Base-by-base conservation (phyloP, 2,888 invertebrate species). In the Allophyes oxyacanthae region DNA sequence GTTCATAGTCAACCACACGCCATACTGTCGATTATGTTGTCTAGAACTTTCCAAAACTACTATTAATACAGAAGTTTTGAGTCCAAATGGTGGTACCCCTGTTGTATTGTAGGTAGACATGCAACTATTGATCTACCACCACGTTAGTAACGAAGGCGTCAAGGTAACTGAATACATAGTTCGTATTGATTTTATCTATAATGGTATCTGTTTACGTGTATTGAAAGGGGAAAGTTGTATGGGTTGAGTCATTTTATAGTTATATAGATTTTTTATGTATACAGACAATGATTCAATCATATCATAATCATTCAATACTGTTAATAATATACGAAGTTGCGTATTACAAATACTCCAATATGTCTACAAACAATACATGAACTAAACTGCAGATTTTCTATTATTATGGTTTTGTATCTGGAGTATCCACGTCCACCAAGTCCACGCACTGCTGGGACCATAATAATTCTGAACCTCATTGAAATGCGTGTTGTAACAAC, bases 151-250 rank as follows among this genome's bases (percentile, higher is more conserved):
- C 32, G 11, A 32, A 33, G 36, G 57, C 36, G 50, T 32, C 45
- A 51, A 65, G 64, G 65, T 40, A 42, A 64, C 28, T 28, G 28
- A 28, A 2, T 63, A 32, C 32, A 61, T 25, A 38, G 15, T 36
- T 13, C 40, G 32, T 69, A 69, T 64, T 44, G 65, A 65, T 65
- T 65, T 65, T 52, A 11, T 44, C 38, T 42, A 42, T 34, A 70
- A 64, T 57, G 46, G 64, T 11, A 44, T 36, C 30, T 6, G 15
- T 9, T 69, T 20, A 43, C 37, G 10, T n/a, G 42, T 28, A 2
- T 9, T 36, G 15, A 26, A 36, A 42, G 55, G 56, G 62, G n/a
- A 41, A 41, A 41, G 40, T 26, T 41, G 11, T 8, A 11, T 13
- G 11, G 25, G 40, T 20, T 37, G 42, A 66, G 26, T 59, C 66